phyloP scores from a whole-genome alignment of 2,888 invertebrate genomes.

The Macrosoma leucophasiata region DNA sequence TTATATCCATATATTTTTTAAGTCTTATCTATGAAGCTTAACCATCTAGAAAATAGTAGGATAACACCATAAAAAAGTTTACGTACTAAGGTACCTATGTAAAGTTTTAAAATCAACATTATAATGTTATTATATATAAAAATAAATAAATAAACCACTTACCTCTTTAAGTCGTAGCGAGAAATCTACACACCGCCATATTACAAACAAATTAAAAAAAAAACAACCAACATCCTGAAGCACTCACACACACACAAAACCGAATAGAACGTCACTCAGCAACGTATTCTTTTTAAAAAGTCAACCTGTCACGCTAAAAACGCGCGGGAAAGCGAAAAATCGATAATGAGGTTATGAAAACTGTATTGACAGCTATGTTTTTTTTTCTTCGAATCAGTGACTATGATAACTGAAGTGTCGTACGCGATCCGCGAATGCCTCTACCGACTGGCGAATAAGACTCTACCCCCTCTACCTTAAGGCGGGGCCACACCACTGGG shows the following conservation, averaged over 20 bases:
- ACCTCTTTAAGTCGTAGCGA: too few species aligned
- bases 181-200: conserved; percentile 4
- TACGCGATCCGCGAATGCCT: conserved; percentile 58
- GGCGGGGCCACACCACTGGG: conserved; percentile 49
- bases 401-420: conserved; percentile 35
- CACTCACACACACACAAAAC: conserved; percentile 22
- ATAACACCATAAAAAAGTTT: too few species aligned
- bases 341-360: conserved; percentile 8
- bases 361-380: conserved; percentile 19
- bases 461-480: conserved; percentile 39
- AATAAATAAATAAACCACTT: too few species aligned
- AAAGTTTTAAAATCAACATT: too few species aligned
- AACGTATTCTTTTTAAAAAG: conserved; percentile 11
- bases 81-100: too few species aligned
- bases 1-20: too few species aligned
- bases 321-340: conserved; percentile 17
- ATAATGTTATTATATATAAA: too few species aligned
- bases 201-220: too few species aligned
- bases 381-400: too few species aligned
- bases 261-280: conserved; percentile 10
- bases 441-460: conserved; percentile 56
- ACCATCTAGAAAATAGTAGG: too few species aligned
- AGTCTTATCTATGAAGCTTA: too few species aligned
- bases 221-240: too few species aligned
- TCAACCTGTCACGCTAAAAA: conserved; percentile 1